Evolutionary conservation across 2,797 vertebrate genomes (phyloP).

Genomic region (Coracias cyanogaster): DNA sequence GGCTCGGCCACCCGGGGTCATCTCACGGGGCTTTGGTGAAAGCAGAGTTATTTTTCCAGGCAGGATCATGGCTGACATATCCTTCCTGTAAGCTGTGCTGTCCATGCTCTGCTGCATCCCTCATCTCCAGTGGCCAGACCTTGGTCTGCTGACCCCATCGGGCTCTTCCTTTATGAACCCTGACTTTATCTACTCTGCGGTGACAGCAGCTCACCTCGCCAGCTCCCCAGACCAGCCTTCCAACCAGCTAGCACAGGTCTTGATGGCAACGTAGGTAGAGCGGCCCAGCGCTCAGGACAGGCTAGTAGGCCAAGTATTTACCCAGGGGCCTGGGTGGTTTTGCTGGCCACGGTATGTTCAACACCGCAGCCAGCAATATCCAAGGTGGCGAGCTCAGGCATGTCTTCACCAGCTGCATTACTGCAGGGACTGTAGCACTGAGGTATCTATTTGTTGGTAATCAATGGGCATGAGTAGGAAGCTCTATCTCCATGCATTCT

Average conservation of each 20-base stretch:
- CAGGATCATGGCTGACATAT: background rate
- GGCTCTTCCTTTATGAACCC: background rate
- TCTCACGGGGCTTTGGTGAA: background rate
- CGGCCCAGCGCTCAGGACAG: background rate
- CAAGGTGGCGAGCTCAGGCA: background rate
- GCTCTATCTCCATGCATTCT: background rate
- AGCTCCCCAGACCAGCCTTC: background rate
- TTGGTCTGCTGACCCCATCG: background rate
- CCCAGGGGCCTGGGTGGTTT: background rate
- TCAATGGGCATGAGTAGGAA: background rate
- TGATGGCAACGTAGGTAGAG: background rate
- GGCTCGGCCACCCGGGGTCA: background rate
- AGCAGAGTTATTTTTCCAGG: background rate
- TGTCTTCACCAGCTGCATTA: accelerated
- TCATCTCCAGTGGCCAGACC: background rate
- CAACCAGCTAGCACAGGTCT: background rate
- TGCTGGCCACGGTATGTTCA: background rate
- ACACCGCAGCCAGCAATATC: background rate
- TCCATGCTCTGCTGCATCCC: background rate
- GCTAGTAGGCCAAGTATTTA: background rate
- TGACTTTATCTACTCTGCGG: background rate
- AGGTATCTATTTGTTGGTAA: background rate
- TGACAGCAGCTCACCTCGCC: background rate
- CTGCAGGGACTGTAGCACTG: background rate
- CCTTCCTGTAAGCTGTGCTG: background rate